These are phyloP conservation scores for Rhabdomys pumilio DNA, from an alignment of 2,797 vertebrate genomes.

Conservation along the genomic window DNA sequence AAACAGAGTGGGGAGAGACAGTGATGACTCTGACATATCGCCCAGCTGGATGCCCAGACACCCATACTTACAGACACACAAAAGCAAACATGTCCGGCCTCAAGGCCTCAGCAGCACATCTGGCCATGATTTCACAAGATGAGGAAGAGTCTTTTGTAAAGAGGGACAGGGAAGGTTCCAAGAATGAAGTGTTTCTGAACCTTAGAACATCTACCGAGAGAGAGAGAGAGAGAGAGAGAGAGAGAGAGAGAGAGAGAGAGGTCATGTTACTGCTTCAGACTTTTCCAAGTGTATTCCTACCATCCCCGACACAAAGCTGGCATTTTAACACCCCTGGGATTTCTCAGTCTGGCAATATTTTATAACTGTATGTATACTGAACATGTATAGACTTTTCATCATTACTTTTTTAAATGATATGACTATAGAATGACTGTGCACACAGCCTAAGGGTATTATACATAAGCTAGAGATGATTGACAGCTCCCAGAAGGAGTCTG, in stretches of 20 bases:
- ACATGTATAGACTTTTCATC: neutral
- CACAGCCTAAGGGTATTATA: neutral
- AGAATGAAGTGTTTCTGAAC: slow-evolving; percentile 84
- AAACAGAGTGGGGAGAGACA: neutral
- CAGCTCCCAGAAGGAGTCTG: neutral
- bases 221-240: slow-evolving; percentile 70
- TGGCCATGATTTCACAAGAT: slow-evolving; percentile 51
- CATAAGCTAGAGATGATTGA: neutral
- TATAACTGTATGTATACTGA: neutral
- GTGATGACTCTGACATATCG: neutral
- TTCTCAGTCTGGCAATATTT: neutral
- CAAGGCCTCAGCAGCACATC: slow-evolving; percentile 78
- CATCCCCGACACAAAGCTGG: slow-evolving; percentile 27
- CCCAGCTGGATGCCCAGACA: rapidly evolving
- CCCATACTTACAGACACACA: slow-evolving; percentile 86
- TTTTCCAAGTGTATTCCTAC: neutral
- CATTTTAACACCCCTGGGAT: neutral
- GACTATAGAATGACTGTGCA: neutral
- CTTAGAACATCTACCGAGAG: slow-evolving; percentile 83
- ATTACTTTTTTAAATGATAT: neutral
- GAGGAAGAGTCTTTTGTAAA: slow-evolving; percentile 79
- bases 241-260: slow-evolving; percentile 69
- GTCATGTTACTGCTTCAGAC: neutral
- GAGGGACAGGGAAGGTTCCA: slow-evolving; percentile 78
- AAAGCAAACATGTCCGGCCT: slow-evolving; percentile 74